phyloP scores from a whole-genome alignment of 2,113 vertebrate genomes.

The Prinia subflava region DNA sequence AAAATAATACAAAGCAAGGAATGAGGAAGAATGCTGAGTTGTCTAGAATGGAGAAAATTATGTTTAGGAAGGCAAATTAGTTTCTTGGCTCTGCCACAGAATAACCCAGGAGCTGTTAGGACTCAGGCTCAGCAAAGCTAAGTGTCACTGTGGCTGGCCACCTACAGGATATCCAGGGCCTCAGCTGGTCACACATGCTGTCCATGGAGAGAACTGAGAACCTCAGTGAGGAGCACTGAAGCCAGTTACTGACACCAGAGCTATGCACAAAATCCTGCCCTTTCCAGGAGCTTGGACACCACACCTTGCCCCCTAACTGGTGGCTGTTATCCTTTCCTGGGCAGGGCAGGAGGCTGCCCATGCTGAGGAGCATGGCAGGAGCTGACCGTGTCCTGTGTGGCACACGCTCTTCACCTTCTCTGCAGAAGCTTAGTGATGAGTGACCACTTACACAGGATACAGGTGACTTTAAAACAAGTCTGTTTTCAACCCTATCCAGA shows the following conservation, averaged over 20 bases:
- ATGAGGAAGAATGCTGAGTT: background rate
- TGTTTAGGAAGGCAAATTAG: background rate
- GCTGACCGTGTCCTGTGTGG: fast-evolving
- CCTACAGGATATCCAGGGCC: background rate
- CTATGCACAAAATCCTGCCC: background rate
- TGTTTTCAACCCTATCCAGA: background rate
- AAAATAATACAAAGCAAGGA: background rate
- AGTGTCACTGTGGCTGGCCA: background rate
- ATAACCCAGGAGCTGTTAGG: background rate
- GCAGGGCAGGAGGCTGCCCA: fast-evolving
- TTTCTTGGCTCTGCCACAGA: background rate
- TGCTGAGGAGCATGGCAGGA: background rate
- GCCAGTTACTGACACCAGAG: background rate
- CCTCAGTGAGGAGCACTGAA: background rate
- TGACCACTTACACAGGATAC: background rate
- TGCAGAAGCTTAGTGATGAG: background rate
- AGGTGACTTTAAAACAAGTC: background rate
- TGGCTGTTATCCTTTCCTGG: background rate
- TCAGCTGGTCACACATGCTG: background rate
- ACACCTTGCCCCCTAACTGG: background rate
- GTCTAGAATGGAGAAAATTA: background rate
- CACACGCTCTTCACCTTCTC: background rate
- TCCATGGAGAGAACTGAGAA: background rate
- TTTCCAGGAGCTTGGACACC: background rate
- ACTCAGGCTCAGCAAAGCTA: background rate